phyloP scores from a whole-genome alignment of 2,888 invertebrate species.

The Papilio protenor region DNA sequence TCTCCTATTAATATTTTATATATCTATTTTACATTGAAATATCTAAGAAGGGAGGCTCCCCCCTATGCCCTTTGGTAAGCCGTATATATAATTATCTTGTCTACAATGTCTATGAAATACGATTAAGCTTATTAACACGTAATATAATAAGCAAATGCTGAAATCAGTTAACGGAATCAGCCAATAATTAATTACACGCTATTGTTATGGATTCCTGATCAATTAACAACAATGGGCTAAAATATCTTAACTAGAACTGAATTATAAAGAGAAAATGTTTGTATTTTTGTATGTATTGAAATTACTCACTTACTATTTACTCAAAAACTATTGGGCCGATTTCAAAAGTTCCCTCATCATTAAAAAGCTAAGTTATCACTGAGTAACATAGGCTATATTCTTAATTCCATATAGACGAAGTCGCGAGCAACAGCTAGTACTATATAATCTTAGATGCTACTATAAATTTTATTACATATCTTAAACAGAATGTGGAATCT shows the following conservation, averaged over 20 bases:
- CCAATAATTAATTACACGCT: neutral
- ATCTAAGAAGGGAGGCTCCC: no score
- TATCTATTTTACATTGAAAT: no score
- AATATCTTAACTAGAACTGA: neutral
- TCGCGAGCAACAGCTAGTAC: neutral
- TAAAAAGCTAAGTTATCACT: no score
- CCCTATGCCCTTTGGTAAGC: no score
- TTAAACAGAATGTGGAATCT: neutral
- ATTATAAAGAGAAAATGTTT: neutral
- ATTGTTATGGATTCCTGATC: slow-evolving; percentile 4
- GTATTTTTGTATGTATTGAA: no score
- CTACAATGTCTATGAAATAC: neutral
- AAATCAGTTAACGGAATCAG: slow-evolving; percentile 17
- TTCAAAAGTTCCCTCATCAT: no score
- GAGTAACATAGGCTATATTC: no score
- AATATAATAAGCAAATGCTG: slow-evolving; percentile 10
- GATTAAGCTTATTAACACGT: slow-evolving; percentile 1
- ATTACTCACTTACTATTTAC: no score
- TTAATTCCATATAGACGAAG: no score
- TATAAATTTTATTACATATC: slow-evolving; percentile 8
- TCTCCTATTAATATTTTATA: no score
- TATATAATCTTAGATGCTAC: neutral
- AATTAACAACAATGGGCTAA: neutral
- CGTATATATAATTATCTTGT: neutral
- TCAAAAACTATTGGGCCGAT: no score